A percentile compares a stretch with the other conserved stretches of the same genome.
Conservation (phyloP, 2,797 vertebrate species). For the Hoplostethus atlanticus region DNA sequence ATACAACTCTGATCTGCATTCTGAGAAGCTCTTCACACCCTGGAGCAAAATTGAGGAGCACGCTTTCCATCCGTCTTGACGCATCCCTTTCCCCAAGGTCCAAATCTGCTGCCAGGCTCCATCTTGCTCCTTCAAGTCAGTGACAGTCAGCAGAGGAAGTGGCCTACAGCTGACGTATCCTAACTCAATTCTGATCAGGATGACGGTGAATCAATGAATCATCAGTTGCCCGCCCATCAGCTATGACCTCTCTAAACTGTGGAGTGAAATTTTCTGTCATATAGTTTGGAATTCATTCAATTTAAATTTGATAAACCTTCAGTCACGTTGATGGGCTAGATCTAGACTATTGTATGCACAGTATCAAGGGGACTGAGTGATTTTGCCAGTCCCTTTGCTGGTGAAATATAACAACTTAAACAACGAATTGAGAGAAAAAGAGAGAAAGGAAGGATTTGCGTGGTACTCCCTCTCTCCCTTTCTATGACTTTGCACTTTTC, state of each 20-base stretch:
- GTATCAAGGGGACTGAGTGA: neutral
- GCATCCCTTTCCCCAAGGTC: constrained; percentile 1
- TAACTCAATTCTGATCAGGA: neutral
- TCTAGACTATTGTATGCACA: neutral
- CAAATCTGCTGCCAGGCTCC: neutral
- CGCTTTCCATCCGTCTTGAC: constrained; percentile 19
- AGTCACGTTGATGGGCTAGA: no score
- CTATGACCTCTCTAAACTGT: constrained; percentile 6
- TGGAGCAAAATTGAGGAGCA: constrained; percentile 37
- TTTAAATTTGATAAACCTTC: no score
- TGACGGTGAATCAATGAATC: constrained; percentile 23
- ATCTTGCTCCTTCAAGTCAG: neutral
- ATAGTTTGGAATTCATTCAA: neutral
- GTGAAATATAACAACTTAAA: constrained; percentile 23
- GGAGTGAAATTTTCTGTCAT: neutral
- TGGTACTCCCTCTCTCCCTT: constrained; percentile 23
- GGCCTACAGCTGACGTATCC: constrained; percentile 11
- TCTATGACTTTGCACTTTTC: constrained; percentile 82
- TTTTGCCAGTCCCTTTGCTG: neutral
- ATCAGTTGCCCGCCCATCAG: neutral
- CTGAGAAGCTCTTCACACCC: constrained; percentile 26
- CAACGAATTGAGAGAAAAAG: constrained; percentile 18
- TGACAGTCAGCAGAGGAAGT: constrained; percentile 19
- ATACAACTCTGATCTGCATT: constrained; percentile 42
- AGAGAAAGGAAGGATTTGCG: constrained; percentile 25